These are phyloP conservation scores for Cygnus atratus DNA, from an alignment of 2,113 vertebrate species.

Conservation along the genomic window DNA sequence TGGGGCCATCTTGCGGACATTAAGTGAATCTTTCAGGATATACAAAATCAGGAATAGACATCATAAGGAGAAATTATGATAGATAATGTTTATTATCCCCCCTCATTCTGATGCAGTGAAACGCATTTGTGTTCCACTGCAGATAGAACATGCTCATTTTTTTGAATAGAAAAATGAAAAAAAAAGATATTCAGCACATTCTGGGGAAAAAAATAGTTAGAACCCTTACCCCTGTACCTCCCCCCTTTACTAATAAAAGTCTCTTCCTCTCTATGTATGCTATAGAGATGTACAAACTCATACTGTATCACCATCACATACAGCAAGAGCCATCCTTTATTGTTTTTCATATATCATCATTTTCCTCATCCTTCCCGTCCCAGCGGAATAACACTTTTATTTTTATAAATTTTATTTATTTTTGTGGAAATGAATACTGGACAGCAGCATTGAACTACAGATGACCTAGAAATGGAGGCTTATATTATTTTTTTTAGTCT, in stretches of 20 bases:
- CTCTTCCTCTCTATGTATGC: not conserved
- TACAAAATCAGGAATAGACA: accelerated
- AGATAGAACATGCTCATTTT: not conserved
- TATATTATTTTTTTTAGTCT: not conserved
- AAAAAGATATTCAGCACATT: not conserved
- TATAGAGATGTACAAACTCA: not conserved
- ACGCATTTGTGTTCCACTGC: not conserved
- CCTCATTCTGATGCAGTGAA: not conserved
- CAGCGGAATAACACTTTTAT: not conserved
- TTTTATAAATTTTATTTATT: not conserved
- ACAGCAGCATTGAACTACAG: not conserved
- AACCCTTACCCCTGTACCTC: not conserved
- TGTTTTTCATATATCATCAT: not conserved
- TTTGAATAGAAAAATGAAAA: not conserved
- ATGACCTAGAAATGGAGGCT: not conserved
- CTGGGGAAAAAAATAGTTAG: not conserved
- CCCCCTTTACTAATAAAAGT: not conserved
- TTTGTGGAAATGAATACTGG: not conserved
- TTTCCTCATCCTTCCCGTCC: not conserved
- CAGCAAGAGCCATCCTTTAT: not conserved
- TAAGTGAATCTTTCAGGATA: not conserved
- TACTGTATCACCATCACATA: not conserved
- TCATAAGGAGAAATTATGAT: accelerated
- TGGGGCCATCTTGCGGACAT: conserved; percentile 30
- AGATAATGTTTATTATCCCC: accelerated